A percentile compares a stretch with the other conserved stretches of the same genome.
Conservation (phyloP, 2,888 invertebrate genomes). For the Drosophila fungiperda region DNA sequence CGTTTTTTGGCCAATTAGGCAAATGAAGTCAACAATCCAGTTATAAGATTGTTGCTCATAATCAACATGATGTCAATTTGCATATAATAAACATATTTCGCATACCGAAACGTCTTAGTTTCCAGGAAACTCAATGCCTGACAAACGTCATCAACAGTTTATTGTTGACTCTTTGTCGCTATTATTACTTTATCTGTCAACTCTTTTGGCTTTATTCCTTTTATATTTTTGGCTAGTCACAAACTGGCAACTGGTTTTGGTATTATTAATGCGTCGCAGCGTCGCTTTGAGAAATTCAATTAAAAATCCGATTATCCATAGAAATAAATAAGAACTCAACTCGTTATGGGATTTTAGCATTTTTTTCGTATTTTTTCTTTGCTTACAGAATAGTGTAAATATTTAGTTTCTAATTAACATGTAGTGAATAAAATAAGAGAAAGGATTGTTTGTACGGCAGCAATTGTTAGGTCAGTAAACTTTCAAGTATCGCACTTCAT, state of each 20-base stretch:
- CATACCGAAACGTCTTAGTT: constrained; percentile 11
- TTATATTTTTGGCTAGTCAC: constrained; percentile 11
- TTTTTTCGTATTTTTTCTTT: constrained; percentile 10
- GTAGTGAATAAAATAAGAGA: constrained; percentile 28
- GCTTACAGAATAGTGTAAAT: constrained; percentile 53
- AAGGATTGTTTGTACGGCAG: constrained; percentile 25
- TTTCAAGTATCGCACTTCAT: constrained; percentile 8
- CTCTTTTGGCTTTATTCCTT: constrained; percentile 31
- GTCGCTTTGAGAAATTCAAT: constrained; percentile 56
- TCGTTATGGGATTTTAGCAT: constrained; percentile 5
- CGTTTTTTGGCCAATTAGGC: constrained; percentile 68
- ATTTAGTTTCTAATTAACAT: constrained; percentile 63
- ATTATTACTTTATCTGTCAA: constrained; percentile 69
- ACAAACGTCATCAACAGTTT: constrained; percentile 68
- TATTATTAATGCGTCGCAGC: constrained; percentile 20
- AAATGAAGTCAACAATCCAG: constrained; percentile 68
- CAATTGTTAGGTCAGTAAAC: constrained; percentile 49
- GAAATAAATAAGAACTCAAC: constrained; percentile 11
- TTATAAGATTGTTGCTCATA: constrained; percentile 57
- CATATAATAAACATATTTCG: constrained; percentile 50
- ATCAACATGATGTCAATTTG: constrained; percentile 43
- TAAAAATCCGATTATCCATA: constrained; percentile 49
- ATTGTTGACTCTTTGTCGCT: constrained; percentile 56
- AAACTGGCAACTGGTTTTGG: constrained; percentile 46
- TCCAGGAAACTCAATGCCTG: constrained; percentile 55